Conservation (phyloP, 2,888 invertebrate species). For the Tetragonula carbonaria region DNA sequence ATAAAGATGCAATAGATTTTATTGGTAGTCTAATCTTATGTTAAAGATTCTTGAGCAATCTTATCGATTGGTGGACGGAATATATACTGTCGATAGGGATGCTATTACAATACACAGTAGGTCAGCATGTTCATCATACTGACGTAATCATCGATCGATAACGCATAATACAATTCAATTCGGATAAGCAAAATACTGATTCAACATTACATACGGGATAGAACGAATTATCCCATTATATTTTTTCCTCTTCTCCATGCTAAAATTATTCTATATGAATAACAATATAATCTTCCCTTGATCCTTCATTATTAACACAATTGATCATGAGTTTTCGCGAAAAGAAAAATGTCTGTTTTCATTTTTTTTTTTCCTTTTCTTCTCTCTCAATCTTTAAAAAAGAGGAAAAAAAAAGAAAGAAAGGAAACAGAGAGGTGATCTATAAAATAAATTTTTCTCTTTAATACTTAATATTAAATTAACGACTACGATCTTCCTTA, state of each 20-base stretch:
- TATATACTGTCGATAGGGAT: conserved; percentile 42
- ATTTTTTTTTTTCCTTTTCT: background rate
- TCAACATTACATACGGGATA: conserved; percentile 22
- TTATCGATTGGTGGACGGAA: conserved; percentile 61
- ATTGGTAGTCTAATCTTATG: conserved; percentile 56
- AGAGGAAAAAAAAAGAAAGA: no score
- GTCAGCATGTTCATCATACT: conserved; percentile 54
- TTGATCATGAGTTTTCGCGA: conserved; percentile 26
- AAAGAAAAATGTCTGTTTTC: conserved; percentile 15
- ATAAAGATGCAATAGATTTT: conserved; percentile 31
- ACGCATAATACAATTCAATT: conserved; percentile 54
- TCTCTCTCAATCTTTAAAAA: background rate
- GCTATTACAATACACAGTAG: conserved; percentile 43
- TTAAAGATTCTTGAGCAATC: conserved; percentile 64
- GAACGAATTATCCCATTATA: background rate
- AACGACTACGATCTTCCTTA: conserved; percentile 49
- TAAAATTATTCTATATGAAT: conserved; percentile 4
- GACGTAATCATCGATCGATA: conserved; percentile 41
- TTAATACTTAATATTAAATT: conserved; percentile 46
- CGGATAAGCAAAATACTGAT: conserved; percentile 52
- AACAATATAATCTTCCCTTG: conserved; percentile 15
- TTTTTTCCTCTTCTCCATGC: background rate
- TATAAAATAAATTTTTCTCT: conserved; percentile 37
- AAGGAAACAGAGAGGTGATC: conserved; percentile 29
- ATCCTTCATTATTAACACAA: conserved; percentile 1